Percentiles rank a stretch among this genome's conserved stretches.
Evolutionary conservation across 2,888 invertebrate genomes (phyloP).

Genomic region (Mesorhabditis belari): DNA sequence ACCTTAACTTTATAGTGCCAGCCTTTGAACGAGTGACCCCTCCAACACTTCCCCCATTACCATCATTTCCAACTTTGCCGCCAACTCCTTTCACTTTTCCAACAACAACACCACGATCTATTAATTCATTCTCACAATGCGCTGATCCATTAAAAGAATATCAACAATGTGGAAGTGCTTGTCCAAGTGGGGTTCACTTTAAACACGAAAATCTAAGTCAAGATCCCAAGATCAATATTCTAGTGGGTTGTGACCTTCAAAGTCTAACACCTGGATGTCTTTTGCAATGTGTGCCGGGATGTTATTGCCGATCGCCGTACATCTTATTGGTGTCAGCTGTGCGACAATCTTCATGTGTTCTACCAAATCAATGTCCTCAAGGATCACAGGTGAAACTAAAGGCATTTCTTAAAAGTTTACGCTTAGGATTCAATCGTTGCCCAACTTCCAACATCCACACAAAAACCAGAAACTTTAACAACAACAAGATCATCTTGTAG

Average conservation of each 20-base stretch:
- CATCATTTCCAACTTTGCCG: background rate
- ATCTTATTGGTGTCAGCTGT: conserved; percentile 14
- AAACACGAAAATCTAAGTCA: background rate
- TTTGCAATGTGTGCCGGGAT: conserved; percentile 21
- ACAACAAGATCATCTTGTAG: conserved; percentile 11
- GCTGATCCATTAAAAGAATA: conserved; percentile 33
- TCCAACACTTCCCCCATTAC: background rate
- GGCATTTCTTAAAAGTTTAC: background rate
- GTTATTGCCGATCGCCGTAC: conserved; percentile 24
- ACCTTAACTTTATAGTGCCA: background rate
- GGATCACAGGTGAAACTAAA: background rate
- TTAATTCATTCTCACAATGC: conserved; percentile 12
- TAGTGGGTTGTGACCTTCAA: conserved; percentile 10
- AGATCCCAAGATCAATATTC: conserved; percentile 2
- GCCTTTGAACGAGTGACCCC: background rate
- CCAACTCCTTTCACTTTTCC: conserved; percentile 3
- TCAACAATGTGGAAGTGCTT: conserved; percentile 29
- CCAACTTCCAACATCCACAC: background rate
- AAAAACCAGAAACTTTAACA: conserved; percentile 1
- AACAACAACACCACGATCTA: conserved; percentile 3
- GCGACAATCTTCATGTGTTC: conserved; percentile 26
- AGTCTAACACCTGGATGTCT: conserved; percentile 13
- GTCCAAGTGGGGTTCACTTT: conserved; percentile 16
- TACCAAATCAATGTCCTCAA: conserved; percentile 26
- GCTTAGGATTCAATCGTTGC: background rate